Base-by-base conservation (phyloP, 2,797 vertebrate genomes). In the Austrolebias charrua region DNA sequence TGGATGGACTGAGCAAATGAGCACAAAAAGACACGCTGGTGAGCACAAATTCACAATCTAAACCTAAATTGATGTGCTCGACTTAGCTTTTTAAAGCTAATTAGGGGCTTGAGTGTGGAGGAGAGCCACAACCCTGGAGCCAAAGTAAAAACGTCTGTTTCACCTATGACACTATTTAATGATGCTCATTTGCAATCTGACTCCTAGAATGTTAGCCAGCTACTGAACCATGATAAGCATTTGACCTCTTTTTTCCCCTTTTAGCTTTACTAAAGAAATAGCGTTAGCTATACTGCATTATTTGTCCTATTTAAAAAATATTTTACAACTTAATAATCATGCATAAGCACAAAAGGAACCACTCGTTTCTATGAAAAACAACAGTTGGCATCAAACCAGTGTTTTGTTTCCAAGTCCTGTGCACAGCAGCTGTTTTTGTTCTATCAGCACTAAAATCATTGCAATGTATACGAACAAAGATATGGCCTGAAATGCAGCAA, bases 121-220 rank as follows among this genome's bases (percentile, higher is more conserved):
- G 82, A 82, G 74, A 90, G 71, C 20, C 62, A 47, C 71, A 74
- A 88, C 88, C 84, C 59, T 50, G 6, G 78, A 89, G 83, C 84
- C 74, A 80, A 83, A 86, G 84, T 81, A 79, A 74, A 78, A 60
- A 85, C 75, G 53, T 81, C 83, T 86, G 84, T 76, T 72, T 92
- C 89, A 92, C 87, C 85, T 81, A 86, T 93, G 91, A 92, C 91
- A 90, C 66, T 66, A 45, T 83, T 77, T 88, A 91, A 91, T 90
- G 89, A 90, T 73, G 29, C 84, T 84, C 83, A 90, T 91, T 92
- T 88, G 76, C 85, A 70, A 82, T 65, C 70, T 84, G 86, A 91
- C 88, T 79, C 67, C 71, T 71, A 72, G 82, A 87, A 81, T 78
- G 78, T 85, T 85, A 75, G 76, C 83, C 86, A 83, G 81, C 79